Evolutionary conservation across 2,888 invertebrate species (phyloP).

Genomic region (Lasius fuliginosus): DNA sequence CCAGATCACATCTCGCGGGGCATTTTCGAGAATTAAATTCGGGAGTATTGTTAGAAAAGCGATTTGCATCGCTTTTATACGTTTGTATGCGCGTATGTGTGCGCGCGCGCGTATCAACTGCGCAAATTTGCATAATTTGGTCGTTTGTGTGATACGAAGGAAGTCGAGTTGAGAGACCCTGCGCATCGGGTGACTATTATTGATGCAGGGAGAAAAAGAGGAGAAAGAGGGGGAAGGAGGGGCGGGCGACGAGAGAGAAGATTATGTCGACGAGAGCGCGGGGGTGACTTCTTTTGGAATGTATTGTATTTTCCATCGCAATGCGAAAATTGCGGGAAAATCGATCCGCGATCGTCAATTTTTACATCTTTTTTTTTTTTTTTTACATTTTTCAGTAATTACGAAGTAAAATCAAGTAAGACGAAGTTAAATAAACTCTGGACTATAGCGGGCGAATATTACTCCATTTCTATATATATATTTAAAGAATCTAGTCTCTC

Average conservation of each 20-base stretch:
- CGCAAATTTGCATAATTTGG: conserved; percentile 14
- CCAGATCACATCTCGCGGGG: background rate
- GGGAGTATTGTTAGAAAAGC: background rate
- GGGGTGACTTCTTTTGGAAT: conserved; percentile 70
- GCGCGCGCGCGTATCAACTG: background rate
- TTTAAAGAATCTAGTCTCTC: background rate
- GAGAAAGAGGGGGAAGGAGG: conserved; percentile 48
- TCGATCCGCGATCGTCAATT: conserved; percentile 34
- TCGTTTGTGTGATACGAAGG: background rate
- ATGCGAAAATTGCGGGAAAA: conserved; percentile 62
- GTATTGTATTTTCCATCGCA: conserved; percentile 73
- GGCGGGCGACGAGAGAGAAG: conserved; percentile 65
- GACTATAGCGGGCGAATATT: background rate
- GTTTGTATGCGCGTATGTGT: background rate
- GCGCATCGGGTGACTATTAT: conserved; percentile 75
- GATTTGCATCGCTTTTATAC: background rate
- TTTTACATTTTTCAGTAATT: background rate
- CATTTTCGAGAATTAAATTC: background rate
- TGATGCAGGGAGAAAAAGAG: conserved; percentile 68
- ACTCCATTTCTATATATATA: background rate
- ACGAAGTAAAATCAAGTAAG: background rate
- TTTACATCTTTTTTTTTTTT: background rate
- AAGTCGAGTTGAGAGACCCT: conserved; percentile 75
- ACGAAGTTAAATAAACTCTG: background rate
- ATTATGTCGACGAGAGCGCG: conserved; percentile 67